Evolutionary conservation across 2,888 invertebrate species (phyloP).

Genomic region (Chelonus formosanus): DNA sequence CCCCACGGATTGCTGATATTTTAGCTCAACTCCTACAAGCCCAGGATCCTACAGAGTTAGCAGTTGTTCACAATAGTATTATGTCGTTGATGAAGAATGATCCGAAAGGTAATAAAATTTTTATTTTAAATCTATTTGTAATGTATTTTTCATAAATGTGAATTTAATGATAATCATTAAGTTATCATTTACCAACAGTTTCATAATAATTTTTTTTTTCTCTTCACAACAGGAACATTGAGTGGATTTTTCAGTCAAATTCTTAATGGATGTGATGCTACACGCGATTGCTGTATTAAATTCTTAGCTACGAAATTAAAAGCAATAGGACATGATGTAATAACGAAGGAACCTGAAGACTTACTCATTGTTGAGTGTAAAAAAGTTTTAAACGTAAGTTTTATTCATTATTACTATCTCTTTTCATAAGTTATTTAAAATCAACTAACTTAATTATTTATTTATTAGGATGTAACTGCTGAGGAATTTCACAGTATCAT

Average conservation of each 20-base stretch:
- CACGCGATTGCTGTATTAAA: conserved; percentile 87
- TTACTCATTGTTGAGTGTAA: conserved; percentile 84
- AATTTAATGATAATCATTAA: too few relatives aligned
- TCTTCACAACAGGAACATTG: conserved; percentile 68
- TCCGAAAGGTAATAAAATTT: conserved; percentile 67
- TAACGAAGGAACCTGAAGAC: conserved; percentile 87
- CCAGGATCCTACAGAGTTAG: conserved; percentile 84
- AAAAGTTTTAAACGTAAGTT: conserved; percentile 78
- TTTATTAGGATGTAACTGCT: conserved; percentile 80
- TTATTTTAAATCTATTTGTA: too few relatives aligned
- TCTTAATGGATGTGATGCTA: conserved; percentile 75
- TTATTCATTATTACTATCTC: conserved; percentile 10
- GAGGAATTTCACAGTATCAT: conserved; percentile 92
- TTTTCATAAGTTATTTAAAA: conserved; percentile 20
- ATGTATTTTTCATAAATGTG: background rate
- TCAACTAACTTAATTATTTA: background rate
- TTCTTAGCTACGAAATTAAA: conserved; percentile 87
- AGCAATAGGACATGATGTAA: conserved; percentile 78
- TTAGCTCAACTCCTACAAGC: conserved; percentile 89
- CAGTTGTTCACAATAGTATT: conserved; percentile 84
- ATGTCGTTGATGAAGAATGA: conserved; percentile 80
- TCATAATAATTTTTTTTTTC: conserved; percentile 3
- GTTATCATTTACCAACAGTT: too few relatives aligned
- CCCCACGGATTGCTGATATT: conserved; percentile 89
- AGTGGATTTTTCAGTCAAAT: conserved; percentile 77